Conservation (phyloP, 2,888 invertebrate species). For the Cosmia trapezina region DNA sequence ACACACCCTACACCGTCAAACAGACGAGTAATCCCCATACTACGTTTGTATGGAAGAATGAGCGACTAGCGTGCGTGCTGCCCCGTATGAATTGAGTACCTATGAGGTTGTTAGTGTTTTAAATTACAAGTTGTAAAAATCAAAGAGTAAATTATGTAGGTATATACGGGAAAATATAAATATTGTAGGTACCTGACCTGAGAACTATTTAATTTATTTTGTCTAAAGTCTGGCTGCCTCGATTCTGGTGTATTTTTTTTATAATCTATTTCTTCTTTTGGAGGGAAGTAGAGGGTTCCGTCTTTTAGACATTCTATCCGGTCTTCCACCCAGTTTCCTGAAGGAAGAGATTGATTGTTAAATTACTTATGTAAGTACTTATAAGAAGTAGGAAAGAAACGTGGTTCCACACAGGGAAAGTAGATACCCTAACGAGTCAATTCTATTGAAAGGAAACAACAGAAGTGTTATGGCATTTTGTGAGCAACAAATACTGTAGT, state of each 20-base stretch:
- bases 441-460: not conserved
- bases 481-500: no score
- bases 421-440: not conserved
- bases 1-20: no score
- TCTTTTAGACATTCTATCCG: conserved; percentile 81
- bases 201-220: conserved; percentile 80
- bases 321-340: conserved; percentile 88
- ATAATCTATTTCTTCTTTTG: conserved; percentile 78
- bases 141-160: no score
- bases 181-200: conserved; percentile 72
- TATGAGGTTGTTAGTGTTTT: no score
- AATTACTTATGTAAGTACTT: not conserved
- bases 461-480: no score
- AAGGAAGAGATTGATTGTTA: conserved; percentile 4
- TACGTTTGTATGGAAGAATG: no score
- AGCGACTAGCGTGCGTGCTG: no score
- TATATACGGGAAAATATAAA: no score
- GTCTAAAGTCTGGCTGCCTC: conserved; percentile 80
- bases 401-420: not conserved
- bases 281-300: conserved; percentile 82
- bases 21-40: no score
- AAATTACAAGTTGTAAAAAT: no score
- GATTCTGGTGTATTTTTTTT: conserved; percentile 79
- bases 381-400: not conserved
- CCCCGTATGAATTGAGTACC: no score